Percentiles rank a stretch among this genome's conserved stretches.
phyloP scores from a whole-genome alignment of 1,140 invertebrate species.

The Choristoneura fumiferana region DNA sequence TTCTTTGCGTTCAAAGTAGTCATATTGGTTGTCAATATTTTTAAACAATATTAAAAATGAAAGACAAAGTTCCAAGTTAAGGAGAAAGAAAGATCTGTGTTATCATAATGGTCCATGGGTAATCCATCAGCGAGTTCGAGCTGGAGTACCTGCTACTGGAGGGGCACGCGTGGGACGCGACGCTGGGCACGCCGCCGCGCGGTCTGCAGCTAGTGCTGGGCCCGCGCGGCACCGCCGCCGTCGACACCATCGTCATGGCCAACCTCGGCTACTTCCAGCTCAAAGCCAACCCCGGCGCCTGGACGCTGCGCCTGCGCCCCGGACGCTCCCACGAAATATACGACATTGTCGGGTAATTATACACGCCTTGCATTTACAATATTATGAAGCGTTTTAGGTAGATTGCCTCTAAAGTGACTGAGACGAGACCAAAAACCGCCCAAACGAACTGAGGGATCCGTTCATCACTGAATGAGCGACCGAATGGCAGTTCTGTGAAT shows the following conservation, averaged over 20 bases:
- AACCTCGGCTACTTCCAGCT: constrained; percentile 99
- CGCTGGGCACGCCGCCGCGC: constrained; percentile 94
- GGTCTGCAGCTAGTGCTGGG: constrained; percentile 98
- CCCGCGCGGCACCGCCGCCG: constrained; percentile 87
- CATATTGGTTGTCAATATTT: no score
- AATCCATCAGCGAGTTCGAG: constrained; percentile 89
- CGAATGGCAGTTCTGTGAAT: no score
- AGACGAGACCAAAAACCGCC: no score
- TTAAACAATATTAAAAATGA: no score
- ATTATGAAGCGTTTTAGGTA: neutral
- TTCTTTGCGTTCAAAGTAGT: no score
- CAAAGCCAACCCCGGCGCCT: constrained; percentile 98
- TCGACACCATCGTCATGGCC: constrained; percentile 99
- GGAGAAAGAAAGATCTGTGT: no score
- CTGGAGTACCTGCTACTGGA: constrained; percentile 95
- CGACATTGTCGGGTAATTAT: constrained; percentile 87
- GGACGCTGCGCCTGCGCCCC: constrained; percentile 91
- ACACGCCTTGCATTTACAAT: constrained; percentile 19
- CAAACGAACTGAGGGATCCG: no score
- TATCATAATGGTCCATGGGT: no score
- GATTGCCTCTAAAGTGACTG: no score
- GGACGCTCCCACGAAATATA: constrained; percentile 97
- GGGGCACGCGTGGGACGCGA: constrained; percentile 97
- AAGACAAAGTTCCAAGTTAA: no score
- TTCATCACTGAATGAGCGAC: no score